Conservation (phyloP, 2,888 invertebrate species). For the Pristionchus exspectatus region DNA sequence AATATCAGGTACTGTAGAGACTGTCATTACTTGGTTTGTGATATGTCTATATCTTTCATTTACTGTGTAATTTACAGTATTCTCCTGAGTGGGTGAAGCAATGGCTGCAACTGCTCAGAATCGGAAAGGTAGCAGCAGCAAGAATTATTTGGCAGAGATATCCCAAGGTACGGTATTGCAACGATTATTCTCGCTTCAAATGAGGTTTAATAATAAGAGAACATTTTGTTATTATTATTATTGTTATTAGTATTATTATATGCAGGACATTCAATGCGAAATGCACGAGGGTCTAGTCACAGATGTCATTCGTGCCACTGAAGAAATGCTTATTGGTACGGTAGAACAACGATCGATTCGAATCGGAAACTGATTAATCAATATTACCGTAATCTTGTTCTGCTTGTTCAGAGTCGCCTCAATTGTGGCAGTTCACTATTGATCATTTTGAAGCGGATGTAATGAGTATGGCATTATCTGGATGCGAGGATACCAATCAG, state of each 20-base stretch:
- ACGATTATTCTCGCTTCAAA: not conserved
- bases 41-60: not conserved
- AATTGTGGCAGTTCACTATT: constrained; percentile 1
- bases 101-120: not conserved
- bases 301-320: not conserved
- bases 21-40: no score
- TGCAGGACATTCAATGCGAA: not conserved
- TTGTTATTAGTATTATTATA: no score
- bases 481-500: not conserved
- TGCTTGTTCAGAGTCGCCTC: not conserved
- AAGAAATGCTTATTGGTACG: not conserved
- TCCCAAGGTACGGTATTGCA: not conserved
- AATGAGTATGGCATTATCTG: not conserved
- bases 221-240: no score
- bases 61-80: not conserved
- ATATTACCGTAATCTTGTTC: not conserved
- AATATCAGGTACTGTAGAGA: constrained; percentile 12
- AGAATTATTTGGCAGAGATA: constrained; percentile 51
- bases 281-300: not conserved
- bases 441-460: constrained; percentile 33
- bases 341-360: not conserved
- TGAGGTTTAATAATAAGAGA: no score
- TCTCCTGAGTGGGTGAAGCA: constrained; percentile 16
- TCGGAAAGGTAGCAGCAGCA: not conserved
- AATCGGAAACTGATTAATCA: not conserved